A percentile compares a stretch with the other conserved stretches of the same genome.
Evolutionary conservation across 2,888 invertebrate genomes (phyloP).

Genomic region (Papilio protenor): DNA sequence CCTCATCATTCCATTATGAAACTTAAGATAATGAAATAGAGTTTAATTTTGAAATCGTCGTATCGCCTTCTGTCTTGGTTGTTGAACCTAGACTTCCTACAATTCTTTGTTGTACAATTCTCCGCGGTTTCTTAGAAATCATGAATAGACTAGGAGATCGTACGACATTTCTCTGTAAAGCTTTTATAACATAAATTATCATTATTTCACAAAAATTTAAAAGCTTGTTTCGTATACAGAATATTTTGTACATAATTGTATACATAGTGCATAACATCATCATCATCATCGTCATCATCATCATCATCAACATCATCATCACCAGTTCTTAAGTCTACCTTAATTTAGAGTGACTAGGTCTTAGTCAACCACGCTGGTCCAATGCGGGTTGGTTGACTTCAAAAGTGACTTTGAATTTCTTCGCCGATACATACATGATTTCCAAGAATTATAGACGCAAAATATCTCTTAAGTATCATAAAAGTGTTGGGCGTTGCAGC

Average conservation of each 20-base stretch:
- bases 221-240: background rate
- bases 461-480: background rate
- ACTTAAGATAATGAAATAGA: background rate
- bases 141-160: constrained; percentile 28
- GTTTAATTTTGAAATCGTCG: background rate
- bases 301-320: no score
- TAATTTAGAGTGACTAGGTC: no score
- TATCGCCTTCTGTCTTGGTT: constrained; percentile 1
- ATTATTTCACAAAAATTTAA: background rate
- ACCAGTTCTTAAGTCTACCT: no score
- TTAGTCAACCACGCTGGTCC: no score
- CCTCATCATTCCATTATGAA: background rate
- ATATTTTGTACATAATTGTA: background rate
- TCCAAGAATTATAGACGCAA: background rate
- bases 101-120: constrained; percentile 29
- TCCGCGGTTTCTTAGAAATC: constrained; percentile 32
- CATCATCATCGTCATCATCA: no score
- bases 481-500: background rate
- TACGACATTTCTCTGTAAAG: constrained; percentile 2
- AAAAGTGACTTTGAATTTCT: no score
- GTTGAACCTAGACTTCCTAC: constrained; percentile 32
- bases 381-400: no score
- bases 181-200: background rate
- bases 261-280: background rate
- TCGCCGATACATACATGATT: background rate